Conservation (phyloP, 2,797 vertebrate genomes). For the Morelia viridis region DNA sequence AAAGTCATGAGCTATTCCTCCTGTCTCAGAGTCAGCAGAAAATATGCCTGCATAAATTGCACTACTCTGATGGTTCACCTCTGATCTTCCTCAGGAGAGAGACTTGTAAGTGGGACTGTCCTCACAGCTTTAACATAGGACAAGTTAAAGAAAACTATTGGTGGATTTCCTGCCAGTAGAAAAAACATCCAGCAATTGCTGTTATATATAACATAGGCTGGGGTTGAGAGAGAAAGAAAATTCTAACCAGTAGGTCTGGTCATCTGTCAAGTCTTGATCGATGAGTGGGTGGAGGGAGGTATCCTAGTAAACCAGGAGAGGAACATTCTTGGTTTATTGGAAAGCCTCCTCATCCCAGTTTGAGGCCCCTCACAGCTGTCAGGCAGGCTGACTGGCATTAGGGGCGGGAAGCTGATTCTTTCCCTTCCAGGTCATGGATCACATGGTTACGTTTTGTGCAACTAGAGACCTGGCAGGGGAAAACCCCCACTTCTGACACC, state of each 20-base stretch:
- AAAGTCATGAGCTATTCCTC: not conserved
- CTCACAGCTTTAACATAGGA: not conserved
- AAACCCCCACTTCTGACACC: not conserved
- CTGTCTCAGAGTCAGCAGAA: not conserved
- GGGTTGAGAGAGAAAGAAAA: not conserved
- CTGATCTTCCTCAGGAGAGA: not conserved
- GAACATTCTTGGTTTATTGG: not conserved
- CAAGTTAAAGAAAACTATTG: not conserved
- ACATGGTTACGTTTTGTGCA: not conserved
- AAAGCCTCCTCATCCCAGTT: not conserved
- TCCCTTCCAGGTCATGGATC: not conserved
- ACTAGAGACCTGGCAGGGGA: not conserved
- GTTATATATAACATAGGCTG: not conserved
- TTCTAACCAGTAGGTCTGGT: not conserved
- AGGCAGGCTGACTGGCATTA: not conserved
- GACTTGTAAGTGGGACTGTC: not conserved
- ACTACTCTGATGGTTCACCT: not conserved
- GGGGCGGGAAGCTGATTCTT: not conserved
- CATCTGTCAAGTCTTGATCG: not conserved
- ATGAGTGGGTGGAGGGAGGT: not conserved
- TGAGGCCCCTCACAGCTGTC: not conserved
- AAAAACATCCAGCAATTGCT: not conserved
- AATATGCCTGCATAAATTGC: not conserved
- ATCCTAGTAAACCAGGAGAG: not conserved
- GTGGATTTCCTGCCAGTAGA: not conserved